Base-by-base conservation (phyloP, 2,797 vertebrate species). In the Melanitta fusca region DNA sequence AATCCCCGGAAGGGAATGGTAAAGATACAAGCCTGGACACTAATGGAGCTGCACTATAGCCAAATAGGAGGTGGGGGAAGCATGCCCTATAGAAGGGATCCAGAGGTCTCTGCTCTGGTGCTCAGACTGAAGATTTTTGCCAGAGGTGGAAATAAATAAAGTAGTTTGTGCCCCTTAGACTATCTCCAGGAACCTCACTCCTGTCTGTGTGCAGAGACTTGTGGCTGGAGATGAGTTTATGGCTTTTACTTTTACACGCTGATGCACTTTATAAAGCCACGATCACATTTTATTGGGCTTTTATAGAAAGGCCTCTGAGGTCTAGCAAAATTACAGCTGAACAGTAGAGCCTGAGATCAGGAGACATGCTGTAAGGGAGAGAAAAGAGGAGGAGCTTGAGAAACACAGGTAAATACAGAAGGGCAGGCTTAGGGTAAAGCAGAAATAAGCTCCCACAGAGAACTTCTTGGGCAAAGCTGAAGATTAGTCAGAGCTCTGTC, bases 251-350 rank as follows among this genome's bases (percentile, higher is more conserved):
- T 92, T 73, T 91, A 93, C 43, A 20, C 18, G 11, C 78, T 91
- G 0, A 0, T 91, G 64, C 45, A 70, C 39, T 95, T 96, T 95
- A 74, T 88, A 81, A 82, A 96, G 78, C 66, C 41, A 47, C 1
- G 41, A 82, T 95, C 72, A 22, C 84, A 81, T 96, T 95, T 94
- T 91, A 93, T 68, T 78, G 30, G 53, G 15, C 61, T 91, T 93
- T 85, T 92, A 56, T 85, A 68, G 86, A 77, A 93, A 91, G 54
- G 38, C n/a, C 62, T 85, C 57, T 71, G 49, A 89, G 57, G 75
- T 58, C 77, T 80, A 69, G 74, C 56, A 84, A 88, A 96, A 93
- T 89, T 95, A 17, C 81, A 75, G 60, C n/a, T 74, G 75, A 82
- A 62, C 18, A 78, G 36, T 51, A 86, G 51, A 77, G 56, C 22